These are phyloP conservation scores for Apodemia zela DNA, from an alignment of 2,888 invertebrate genomes.

Conservation along the genomic window DNA sequence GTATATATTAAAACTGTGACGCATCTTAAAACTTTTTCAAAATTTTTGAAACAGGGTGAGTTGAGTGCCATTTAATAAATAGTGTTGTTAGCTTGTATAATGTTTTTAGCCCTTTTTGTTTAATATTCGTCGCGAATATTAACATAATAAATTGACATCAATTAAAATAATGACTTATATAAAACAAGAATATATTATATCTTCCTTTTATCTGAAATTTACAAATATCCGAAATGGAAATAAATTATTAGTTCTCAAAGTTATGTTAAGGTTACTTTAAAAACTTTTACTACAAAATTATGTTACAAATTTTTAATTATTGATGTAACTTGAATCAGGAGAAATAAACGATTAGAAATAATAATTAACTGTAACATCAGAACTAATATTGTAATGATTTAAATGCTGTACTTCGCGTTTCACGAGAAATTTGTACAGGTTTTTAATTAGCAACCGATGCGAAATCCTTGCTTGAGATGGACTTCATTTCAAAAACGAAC, in stretches of 20 bases:
- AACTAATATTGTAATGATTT: background rate
- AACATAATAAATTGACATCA: no score
- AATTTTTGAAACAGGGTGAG: conserved; percentile 16
- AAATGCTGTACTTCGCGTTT: background rate
- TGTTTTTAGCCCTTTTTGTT: background rate
- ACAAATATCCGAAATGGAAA: no score
- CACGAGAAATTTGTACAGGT: conserved; percentile 21
- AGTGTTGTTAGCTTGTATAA: background rate
- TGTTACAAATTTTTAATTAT: background rate
- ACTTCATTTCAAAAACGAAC: conserved; percentile 67
- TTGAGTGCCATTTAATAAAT: background rate
- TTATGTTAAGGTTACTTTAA: no score
- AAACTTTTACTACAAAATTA: no score
- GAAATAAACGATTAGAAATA: background rate
- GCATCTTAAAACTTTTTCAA: background rate
- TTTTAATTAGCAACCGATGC: conserved; percentile 42
- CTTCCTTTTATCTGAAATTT: no score
- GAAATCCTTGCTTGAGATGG: conserved; percentile 40
- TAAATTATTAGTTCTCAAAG: no score
- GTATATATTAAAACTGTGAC: background rate
- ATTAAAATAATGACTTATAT: no score
- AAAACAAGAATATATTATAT: no score
- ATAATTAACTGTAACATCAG: background rate
- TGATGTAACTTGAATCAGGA: no score
- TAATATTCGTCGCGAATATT: no score